Evolutionary conservation across 2,888 invertebrate species (phyloP).

Genomic region (Drosophila merina): DNA sequence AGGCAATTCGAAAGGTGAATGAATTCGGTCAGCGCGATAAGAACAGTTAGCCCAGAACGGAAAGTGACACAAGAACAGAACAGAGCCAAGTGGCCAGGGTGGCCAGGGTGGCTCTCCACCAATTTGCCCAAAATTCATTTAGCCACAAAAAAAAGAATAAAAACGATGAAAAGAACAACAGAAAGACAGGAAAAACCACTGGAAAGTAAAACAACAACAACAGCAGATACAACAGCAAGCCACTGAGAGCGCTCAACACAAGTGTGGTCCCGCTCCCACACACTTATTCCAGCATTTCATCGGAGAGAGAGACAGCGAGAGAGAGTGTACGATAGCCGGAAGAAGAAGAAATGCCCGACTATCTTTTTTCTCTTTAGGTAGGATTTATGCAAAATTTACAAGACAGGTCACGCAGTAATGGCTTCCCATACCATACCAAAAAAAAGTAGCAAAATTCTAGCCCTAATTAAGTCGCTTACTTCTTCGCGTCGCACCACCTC

Average conservation of each 20-base stretch:
- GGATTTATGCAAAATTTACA: conserved; percentile 56
- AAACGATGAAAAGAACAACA: conserved; percentile 40
- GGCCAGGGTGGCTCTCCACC: neutral
- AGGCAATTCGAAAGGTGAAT: conserved; percentile 65
- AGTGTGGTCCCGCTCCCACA: conserved; percentile 42
- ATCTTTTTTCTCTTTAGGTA: conserved; percentile 35
- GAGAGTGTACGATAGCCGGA: conserved; percentile 11
- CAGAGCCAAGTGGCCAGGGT: neutral
- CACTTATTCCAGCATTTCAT: conserved; percentile 10
- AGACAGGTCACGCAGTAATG: conserved; percentile 34
- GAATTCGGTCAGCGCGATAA: conserved; percentile 63
- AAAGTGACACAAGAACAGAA: conserved; percentile 13
- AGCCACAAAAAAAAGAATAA: conserved; percentile 39
- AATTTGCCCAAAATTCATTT: conserved; percentile 49
- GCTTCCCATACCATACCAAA: conserved; percentile 52
- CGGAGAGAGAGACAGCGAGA: conserved; percentile 14
- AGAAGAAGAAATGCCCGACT: conserved; percentile 60
- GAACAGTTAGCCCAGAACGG: conserved; percentile 43
- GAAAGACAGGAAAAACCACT: conserved; percentile 53
- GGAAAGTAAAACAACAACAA: conserved; percentile 57
- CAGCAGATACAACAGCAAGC: conserved; percentile 13
- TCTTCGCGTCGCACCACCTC: conserved; percentile 98
- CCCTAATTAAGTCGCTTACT: conserved; percentile 89
- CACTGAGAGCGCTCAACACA: conserved; percentile 36
- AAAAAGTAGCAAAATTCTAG: conserved; percentile 52